phyloP scores from a whole-genome alignment of 2,113 vertebrate genomes.

The Bubo scandiacus region DNA sequence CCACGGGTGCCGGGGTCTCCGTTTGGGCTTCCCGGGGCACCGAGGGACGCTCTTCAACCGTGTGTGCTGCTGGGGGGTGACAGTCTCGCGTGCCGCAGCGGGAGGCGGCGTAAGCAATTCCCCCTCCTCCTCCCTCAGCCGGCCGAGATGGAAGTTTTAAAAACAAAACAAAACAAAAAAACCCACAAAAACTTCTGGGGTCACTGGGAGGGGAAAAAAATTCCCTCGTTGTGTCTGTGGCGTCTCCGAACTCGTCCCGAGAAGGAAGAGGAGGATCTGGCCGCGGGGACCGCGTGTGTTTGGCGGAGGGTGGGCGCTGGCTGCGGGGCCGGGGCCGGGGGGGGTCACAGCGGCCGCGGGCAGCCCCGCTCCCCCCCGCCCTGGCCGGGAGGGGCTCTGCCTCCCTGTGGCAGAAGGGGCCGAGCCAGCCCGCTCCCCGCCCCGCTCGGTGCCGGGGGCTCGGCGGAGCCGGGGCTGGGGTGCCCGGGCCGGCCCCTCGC shows the following conservation, averaged over 20 bases:
- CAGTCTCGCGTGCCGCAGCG: not conserved
- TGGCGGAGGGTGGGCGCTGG: not conserved
- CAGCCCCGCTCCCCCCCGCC: not conserved
- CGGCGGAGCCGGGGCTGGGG: not conserved
- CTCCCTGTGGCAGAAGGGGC: not conserved
- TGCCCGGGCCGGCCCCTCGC: not conserved
- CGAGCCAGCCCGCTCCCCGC: not conserved
- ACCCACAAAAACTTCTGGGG: not conserved
- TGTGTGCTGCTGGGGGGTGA: not conserved
- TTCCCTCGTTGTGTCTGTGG: not conserved
- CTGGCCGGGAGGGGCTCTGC: not conserved
- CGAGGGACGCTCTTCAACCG: rapidly evolving
- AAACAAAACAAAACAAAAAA: not conserved
- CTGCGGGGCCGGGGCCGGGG: not conserved
- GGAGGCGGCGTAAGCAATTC: not conserved
- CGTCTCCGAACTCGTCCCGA: not conserved
- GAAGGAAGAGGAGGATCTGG: constrained; percentile 15
- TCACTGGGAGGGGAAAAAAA: not conserved
- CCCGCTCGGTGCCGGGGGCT: not conserved
- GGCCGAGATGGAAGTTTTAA: not conserved
- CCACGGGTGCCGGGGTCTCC: not conserved
- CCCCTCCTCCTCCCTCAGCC: not conserved
- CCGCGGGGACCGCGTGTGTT: not conserved
- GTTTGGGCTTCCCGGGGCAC: not conserved
- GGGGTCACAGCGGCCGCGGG: not conserved